phyloP scores from a whole-genome alignment of 2,888 invertebrate genomes.

The Cephus pygmeus region DNA sequence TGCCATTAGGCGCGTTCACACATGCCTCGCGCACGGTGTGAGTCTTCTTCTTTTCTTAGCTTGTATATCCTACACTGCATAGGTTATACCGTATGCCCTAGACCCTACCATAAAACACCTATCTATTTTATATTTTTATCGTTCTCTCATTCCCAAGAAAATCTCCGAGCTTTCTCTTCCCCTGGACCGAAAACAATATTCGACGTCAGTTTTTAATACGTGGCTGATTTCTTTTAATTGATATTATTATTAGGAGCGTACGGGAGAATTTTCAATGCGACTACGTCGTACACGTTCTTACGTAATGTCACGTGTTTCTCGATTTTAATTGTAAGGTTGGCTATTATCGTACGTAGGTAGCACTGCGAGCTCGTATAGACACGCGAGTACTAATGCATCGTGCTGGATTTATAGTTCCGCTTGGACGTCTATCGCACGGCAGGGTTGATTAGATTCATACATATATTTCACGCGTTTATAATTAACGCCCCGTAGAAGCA shows the following conservation, averaged over 20 bases:
- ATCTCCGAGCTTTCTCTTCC: background rate
- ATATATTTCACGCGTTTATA: slow-evolving; percentile 44
- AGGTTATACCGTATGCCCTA: background rate
- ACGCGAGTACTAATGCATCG: slow-evolving; percentile 45
- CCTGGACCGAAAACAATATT: background rate
- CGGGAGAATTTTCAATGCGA: background rate
- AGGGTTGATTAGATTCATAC: slow-evolving; percentile 50
- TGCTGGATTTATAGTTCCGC: slow-evolving; percentile 52
- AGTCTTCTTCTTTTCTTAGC: background rate
- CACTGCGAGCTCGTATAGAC: background rate
- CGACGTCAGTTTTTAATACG: background rate
- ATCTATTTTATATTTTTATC: slow-evolving; percentile 8
- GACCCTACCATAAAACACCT: background rate
- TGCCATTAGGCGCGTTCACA: slow-evolving; percentile 8
- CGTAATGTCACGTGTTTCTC: background rate
- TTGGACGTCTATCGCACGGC: slow-evolving; percentile 38
- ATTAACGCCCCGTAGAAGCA: slow-evolving; percentile 43
- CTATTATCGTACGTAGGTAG: background rate
- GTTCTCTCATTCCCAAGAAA: background rate
- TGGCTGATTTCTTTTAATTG: background rate
- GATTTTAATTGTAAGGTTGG: background rate
- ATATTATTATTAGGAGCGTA: background rate
- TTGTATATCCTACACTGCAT: background rate
- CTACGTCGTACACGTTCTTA: background rate
- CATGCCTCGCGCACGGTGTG: background rate